Evolutionary conservation across 2,113 vertebrate species (phyloP), one percentile per base, ranked within the genome.

Genomic region (Clarias magur): DNA sequence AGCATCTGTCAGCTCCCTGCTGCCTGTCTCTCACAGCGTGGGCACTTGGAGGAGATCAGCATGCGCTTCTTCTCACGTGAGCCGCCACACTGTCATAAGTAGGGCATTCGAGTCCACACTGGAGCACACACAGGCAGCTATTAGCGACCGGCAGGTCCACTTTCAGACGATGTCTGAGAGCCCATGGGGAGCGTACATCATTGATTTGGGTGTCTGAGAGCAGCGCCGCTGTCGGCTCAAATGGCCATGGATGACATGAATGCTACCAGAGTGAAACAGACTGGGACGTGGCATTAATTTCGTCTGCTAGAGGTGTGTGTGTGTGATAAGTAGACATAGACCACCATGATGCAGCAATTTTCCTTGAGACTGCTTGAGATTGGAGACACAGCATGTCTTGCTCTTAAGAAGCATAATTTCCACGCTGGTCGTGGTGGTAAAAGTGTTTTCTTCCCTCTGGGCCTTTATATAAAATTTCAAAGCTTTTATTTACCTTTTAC

Each of bases 161-260:
- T 54, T 75, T 67, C 84, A 67, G 25, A 60, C 42, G 83, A 65
- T 67, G 79, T 85, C n/a, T 67, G 48, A 79, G 30, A 84, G 84
- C 8, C 72, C 42, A 4, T 21, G 27, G 84, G 84, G 84, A 85
- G 70, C 23, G 21, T n/a, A 48, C 38, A 54, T 56, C 84, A 79
- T 85, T 10, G 59, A 54, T 63, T 75, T 13, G 67, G 30, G 70
- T 16, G 5, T 21, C 59, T 81, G 79, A 34, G 48, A 81, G 63
- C 34, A 21, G 56, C n/a, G 53, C 30, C 12, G 27, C 53, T 80
- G 87, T 80, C 34, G 42, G 62, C 65, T 85, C 63, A 79, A 38
- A 84, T 72, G 62, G 87, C 30, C 23, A 9, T 16, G 72, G 76
- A 59, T n/a, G n/a, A 59, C 21, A 81, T 56, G 23, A 88, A 73